Evolutionary conservation across 2,888 invertebrate species (phyloP).

Genomic region (Apotomis turbidana): DNA sequence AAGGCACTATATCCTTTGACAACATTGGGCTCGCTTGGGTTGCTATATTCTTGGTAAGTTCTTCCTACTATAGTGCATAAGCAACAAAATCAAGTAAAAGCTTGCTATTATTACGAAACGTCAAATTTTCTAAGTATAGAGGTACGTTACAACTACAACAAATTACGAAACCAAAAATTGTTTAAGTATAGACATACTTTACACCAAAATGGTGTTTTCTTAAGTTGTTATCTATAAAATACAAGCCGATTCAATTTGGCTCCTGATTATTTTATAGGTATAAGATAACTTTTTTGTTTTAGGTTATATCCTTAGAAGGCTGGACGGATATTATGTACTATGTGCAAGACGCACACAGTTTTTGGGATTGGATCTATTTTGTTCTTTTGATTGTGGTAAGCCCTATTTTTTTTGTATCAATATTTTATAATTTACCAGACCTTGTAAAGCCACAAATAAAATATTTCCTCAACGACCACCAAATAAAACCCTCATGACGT

Average conservation of each 20-base stretch:
- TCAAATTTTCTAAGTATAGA: no score
- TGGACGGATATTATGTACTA: constrained; percentile 99
- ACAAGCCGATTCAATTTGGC: no score
- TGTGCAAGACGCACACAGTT: constrained; percentile 99
- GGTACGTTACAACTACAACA: no score
- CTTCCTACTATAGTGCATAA: constrained; percentile 14
- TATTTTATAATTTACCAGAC: not conserved
- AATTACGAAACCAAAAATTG: no score
- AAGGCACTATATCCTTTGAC: constrained; percentile 99
- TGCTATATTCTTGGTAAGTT: constrained; percentile 98
- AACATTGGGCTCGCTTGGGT: constrained; percentile 99
- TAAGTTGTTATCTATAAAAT: not conserved
- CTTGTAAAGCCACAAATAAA: no score
- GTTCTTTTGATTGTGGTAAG: constrained; percentile 99
- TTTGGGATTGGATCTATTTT: constrained; percentile 99
- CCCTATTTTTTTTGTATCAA: constrained; percentile 48
- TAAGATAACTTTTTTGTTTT: constrained; percentile 48
- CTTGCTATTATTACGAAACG: no score
- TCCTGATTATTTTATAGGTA: not conserved
- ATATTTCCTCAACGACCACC: no score
- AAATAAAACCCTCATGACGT: no score
- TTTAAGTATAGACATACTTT: no score
- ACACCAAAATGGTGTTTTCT: no score
- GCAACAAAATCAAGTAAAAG: no score
- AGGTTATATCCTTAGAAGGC: constrained; percentile 99